Conservation (phyloP, 1,140 invertebrate genomes). For the Odontomachus brunneus region DNA sequence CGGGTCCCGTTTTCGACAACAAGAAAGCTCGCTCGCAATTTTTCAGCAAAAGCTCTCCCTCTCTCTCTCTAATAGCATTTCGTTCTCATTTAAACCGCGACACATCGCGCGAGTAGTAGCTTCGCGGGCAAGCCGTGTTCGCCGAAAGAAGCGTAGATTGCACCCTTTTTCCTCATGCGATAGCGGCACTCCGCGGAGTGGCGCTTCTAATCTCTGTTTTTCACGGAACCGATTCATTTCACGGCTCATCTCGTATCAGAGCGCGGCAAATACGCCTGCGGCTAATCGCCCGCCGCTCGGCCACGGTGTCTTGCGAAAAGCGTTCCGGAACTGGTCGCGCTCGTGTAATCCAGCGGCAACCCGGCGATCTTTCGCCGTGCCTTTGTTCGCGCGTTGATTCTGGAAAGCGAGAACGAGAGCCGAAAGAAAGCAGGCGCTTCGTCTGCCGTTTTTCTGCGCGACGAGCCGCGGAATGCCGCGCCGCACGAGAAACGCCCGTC, state of each 20-base stretch:
- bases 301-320: constrained; percentile 44
- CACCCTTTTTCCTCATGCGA: constrained; percentile 30
- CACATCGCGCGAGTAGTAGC: neutral
- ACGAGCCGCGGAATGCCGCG: constrained; percentile 45
- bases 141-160: neutral
- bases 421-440: constrained; percentile 57
- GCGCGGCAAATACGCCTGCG: constrained; percentile 58
- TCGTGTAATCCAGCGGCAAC: constrained; percentile 24
- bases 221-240: constrained; percentile 76
- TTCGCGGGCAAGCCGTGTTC: too few species aligned
- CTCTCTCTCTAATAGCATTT: neutral
- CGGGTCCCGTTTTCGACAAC: neutral
- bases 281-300: constrained; percentile 66
- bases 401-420: constrained; percentile 26
- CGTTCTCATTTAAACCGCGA: constrained; percentile 20
- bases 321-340: constrained; percentile 22
- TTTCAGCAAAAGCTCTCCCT: neutral
- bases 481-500: neutral
- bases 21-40: neutral
- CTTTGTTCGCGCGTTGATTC: constrained; percentile 47
- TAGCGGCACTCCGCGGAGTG: constrained; percentile 51
- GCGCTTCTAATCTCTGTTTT: constrained; percentile 66
- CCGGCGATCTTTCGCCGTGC: constrained; percentile 43
- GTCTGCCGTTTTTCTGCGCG: constrained; percentile 35
- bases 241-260: constrained; percentile 54